Base-by-base conservation (phyloP, 2,797 vertebrate species). In the Hybognathus amarus region DNA sequence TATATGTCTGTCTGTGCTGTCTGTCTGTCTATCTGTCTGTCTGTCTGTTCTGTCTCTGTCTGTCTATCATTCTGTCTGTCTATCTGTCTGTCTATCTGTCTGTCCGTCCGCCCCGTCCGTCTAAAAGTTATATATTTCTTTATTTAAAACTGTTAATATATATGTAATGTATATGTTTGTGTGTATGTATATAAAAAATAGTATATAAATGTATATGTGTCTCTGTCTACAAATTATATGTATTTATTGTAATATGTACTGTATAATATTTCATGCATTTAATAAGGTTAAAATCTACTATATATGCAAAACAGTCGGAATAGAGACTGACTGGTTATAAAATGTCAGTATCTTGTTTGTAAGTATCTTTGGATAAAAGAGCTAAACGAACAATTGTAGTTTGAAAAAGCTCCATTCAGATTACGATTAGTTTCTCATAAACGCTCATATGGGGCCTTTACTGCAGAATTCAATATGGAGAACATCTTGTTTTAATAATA, bases 401-500 rank as follows among this genome's bases (percentile, higher is more conserved):
- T 50, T 27, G n/a, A 45, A 45, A 70, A 70, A 70, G 40, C n/a
- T 45, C 50, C 17, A 20, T 33, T 52, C 17, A 0, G 17, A 52
- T 73, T 33, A 12, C n/a, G 45, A 33, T 50, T 73, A 18, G 42
- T 71, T 47, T 71, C 24, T 71, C 24, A 30, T 47, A 33, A 10
- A 20, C 30, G 1, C 63, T 36, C 64, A 50, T 30, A 33, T 50
- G 24, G 27, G 17, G 45, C 17, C 69, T 50, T 52, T n/a, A 0
- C 12, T 15, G 59, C 59, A 63, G 13, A 67, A 78, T 24, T 79
- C n/a, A 59, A 4, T 40, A 63, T 38, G 20, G 24, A 22, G 45
- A 52, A 83, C 73, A 84, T 85, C 54, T 87, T n/a, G 59, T 83
- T 66, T 54, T 73, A 40, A 40, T 68, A 54, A 47, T 66, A 33